These are phyloP conservation scores for Eupeodes latifasciatus DNA, from an alignment of 2,888 invertebrate genomes.

Conservation along the genomic window DNA sequence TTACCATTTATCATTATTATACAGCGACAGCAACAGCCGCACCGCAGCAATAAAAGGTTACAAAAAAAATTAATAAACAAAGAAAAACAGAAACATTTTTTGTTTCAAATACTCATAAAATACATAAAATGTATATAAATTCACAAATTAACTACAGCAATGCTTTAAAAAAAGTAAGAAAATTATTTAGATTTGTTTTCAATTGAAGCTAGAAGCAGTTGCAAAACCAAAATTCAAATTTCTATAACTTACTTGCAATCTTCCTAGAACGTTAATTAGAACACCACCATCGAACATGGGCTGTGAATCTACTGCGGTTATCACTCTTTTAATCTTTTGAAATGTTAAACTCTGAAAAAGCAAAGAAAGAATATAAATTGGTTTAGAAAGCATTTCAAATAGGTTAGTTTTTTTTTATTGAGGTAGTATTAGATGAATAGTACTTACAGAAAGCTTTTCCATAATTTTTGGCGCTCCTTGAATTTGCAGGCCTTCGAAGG, in stretches of 20 bases:
- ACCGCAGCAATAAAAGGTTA: conserved; percentile 23
- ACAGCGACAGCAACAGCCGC: conserved; percentile 25
- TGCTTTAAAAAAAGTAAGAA: conserved; percentile 35
- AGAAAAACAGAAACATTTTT: conserved; percentile 34
- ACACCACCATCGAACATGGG: conserved; percentile 99
- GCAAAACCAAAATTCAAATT: background rate
- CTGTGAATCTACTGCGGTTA: conserved; percentile 97
- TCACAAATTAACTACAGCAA: conserved; percentile 44
- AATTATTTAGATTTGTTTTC: conserved; percentile 11
- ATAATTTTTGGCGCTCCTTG: conserved; percentile 97
- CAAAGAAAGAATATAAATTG: conserved; percentile 81
- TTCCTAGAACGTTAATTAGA: conserved; percentile 97
- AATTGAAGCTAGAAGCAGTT: background rate
- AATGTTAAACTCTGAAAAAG: conserved; percentile 91
- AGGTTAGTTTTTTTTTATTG: background rate
- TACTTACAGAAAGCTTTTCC: conserved; percentile 96
- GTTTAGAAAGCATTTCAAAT: background rate
- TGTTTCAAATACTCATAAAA: too few species aligned
- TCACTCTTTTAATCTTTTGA: conserved; percentile 95
- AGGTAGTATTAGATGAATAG: background rate
- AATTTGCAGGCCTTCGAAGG: conserved; percentile 96
- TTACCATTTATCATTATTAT: conserved; percentile 37
- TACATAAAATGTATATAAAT: background rate
- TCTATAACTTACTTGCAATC: conserved; percentile 91
- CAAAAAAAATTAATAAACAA: conserved; percentile 60